phyloP scores from a whole-genome alignment of 2,888 invertebrate genomes.

The Patella caerulea region DNA sequence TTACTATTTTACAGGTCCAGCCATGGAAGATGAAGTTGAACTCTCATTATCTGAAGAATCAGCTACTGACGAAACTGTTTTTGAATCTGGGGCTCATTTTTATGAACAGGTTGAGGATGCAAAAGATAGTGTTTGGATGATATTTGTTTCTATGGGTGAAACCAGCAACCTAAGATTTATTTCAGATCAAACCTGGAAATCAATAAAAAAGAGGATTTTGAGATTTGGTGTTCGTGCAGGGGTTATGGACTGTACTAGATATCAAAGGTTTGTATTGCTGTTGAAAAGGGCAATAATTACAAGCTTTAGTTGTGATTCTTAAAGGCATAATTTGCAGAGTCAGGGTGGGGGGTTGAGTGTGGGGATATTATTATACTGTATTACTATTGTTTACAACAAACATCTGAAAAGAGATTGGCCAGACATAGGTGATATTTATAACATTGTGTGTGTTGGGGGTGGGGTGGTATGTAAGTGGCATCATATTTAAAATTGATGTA shows the following conservation, averaged over 20 bases:
- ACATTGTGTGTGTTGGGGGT: no score
- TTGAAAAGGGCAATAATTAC: no score
- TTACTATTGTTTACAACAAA: no score
- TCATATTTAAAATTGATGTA: no score
- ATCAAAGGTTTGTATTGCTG: background rate
- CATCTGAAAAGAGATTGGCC: no score
- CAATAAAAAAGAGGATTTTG: conserved; percentile 70
- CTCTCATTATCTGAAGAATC: conserved; percentile 46
- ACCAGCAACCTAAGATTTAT: conserved; percentile 11
- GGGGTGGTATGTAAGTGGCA: no score
- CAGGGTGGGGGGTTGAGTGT: no score
- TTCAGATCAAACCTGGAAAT: conserved; percentile 69
- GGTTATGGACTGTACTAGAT: conserved; percentile 71
- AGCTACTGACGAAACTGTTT: conserved; percentile 60
- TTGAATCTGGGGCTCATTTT: conserved; percentile 71
- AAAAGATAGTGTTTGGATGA: conserved; percentile 75
- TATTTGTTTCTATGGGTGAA: conserved; percentile 70
- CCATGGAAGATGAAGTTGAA: conserved; percentile 66
- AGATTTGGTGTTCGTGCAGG: conserved; percentile 74
- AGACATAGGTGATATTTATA: no score
- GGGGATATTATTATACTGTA: no score
- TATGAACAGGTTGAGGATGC: conserved; percentile 74
- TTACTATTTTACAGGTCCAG: conserved; percentile 55
- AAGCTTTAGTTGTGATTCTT: no score
- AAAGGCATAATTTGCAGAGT: no score